These are phyloP conservation scores for Drosophila fuyamai DNA, from an alignment of 1,140 invertebrate species.

Conservation along the genomic window DNA sequence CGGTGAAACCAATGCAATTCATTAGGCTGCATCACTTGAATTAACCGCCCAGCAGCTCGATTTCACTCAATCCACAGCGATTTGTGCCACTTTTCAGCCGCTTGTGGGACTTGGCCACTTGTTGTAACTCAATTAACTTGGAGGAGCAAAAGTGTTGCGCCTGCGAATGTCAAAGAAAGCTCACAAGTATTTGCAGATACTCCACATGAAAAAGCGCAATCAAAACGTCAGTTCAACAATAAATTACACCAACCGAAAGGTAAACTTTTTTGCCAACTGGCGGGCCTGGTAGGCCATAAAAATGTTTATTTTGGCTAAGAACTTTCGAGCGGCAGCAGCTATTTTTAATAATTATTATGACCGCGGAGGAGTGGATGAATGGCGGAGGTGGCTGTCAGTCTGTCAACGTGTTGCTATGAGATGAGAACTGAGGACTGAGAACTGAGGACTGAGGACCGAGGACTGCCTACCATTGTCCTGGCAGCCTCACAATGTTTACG, in stretches of 20 bases:
- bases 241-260: conserved; percentile 47
- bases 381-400: conserved; percentile 40
- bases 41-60: neutral
- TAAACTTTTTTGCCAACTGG: conserved; percentile 3
- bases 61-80: conserved; percentile 1
- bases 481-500: conserved; percentile 62
- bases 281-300: conserved; percentile 1
- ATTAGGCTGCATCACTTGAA: conserved; percentile 25
- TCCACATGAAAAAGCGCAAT: conserved; percentile 56
- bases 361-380: neutral
- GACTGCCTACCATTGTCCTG: conserved; percentile 36
- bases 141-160: conserved; percentile 38
- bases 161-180: conserved; percentile 56
- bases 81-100: conserved; percentile 33
- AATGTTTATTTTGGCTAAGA: conserved; percentile 41
- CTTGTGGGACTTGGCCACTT: conserved; percentile 36
- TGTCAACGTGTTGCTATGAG: conserved; percentile 48
- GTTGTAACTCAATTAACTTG: conserved; percentile 73
- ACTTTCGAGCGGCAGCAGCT: conserved; percentile 50
- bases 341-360: conserved; percentile 79
- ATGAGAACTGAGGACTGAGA: too few species aligned
- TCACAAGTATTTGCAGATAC: conserved; percentile 69
- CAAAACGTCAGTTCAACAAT: conserved; percentile 73
- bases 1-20: conserved; percentile 24
- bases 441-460: neutral